Evolutionary conservation across 2,113 vertebrate genomes (phyloP).

Genomic region (Nycticryphes semicollaris): DNA sequence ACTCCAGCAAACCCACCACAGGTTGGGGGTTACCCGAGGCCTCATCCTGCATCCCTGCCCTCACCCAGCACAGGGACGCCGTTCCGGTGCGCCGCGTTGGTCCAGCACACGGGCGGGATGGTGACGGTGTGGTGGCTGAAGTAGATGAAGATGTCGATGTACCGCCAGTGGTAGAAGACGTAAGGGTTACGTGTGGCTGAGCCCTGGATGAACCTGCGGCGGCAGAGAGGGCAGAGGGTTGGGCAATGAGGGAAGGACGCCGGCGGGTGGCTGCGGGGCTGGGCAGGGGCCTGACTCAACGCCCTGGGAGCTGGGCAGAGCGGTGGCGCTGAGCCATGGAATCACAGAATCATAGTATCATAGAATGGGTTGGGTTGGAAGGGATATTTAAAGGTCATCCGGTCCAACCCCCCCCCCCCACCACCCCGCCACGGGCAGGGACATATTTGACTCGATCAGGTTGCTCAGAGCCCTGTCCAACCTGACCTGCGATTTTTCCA

Average conservation of each 20-base stretch:
- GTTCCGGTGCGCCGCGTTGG: slow-evolving; percentile 87
- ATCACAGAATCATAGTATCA: background rate
- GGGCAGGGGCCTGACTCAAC: slow-evolving; percentile 26
- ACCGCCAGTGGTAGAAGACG: slow-evolving; percentile 94
- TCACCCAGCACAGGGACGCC: slow-evolving; percentile 88
- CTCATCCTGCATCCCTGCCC: background rate
- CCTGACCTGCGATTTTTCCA: background rate
- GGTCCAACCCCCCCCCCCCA: background rate
- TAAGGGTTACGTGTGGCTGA: slow-evolving; percentile 74
- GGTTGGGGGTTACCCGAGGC: background rate
- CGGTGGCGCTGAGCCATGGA: background rate
- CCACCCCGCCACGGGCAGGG: background rate
- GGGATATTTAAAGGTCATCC: background rate
- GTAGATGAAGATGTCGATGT: slow-evolving; percentile 94
- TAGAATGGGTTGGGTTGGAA: background rate
- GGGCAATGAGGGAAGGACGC: background rate
- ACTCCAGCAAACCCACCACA: fast-evolving
- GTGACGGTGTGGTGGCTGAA: slow-evolving; percentile 91
- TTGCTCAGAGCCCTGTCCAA: background rate
- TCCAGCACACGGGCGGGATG: slow-evolving; percentile 91
- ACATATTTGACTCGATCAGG: background rate
- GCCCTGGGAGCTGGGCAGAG: background rate
- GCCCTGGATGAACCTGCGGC: slow-evolving; percentile 89
- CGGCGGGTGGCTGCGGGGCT: background rate
- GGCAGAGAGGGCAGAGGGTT: background rate